A percentile compares a stretch with the other conserved stretches of the same genome.
Evolutionary conservation across 1,140 invertebrate genomes (phyloP).

Genomic region (Drosophila biarmipes): DNA sequence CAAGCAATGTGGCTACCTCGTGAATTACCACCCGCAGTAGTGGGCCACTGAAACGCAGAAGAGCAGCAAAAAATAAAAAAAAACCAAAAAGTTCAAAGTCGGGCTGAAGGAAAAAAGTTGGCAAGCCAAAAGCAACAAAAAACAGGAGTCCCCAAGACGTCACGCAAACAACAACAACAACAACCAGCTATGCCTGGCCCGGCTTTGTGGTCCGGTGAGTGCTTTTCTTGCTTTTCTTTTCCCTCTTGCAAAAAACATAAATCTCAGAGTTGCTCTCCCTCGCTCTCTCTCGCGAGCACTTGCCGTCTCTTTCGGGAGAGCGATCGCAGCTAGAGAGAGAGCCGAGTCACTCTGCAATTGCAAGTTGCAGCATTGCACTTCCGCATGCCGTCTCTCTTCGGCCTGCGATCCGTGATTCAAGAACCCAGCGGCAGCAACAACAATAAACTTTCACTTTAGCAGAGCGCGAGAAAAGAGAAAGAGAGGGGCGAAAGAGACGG

Average conservation of each 20-base stretch:
- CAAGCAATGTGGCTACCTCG: not conserved
- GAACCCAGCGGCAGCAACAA: conserved; percentile 41
- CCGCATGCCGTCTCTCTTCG: conserved; percentile 49
- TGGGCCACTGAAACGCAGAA: not conserved
- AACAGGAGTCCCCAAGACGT: conserved; percentile 36
- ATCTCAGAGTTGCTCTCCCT: conserved; percentile 9
- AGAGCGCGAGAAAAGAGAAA: conserved; percentile 12
- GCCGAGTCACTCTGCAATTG: conserved; percentile 22
- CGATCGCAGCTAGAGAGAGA: not conserved
- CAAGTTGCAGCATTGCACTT: conserved; percentile 57
- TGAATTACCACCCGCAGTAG: not conserved
- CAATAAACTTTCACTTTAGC: conserved; percentile 56
- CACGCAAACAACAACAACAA: conserved; percentile 41
- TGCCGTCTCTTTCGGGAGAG: not conserved
- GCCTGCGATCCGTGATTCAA: conserved; percentile 34
- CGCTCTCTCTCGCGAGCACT: conserved; percentile 16
- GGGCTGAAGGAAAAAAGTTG: not conserved
- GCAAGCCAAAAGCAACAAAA: not conserved
- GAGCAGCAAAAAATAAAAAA: no score
- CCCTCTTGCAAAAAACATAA: not conserved
- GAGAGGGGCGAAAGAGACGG: conserved; percentile 5
- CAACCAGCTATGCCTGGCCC: conserved; percentile 80
- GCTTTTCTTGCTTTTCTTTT: conserved; percentile 3
- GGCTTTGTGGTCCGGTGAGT: conserved; percentile 84
- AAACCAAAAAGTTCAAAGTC: not conserved